phyloP scores from a whole-genome alignment of 1,140 invertebrate species.

The Danaus plexippus region DNA sequence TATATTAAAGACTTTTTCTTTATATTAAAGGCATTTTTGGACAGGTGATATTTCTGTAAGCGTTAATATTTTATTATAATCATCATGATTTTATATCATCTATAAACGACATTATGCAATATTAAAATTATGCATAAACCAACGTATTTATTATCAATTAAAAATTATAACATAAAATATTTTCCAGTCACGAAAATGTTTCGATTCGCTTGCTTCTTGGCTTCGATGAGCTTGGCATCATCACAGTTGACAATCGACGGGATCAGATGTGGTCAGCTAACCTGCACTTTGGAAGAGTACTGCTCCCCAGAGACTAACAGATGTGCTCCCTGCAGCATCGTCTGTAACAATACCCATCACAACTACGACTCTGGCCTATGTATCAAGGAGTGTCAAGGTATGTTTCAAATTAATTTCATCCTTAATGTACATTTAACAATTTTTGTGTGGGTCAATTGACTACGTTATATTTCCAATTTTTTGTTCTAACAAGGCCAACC shows the following conservation, averaged over 20 bases:
- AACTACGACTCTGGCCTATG: conserved; percentile 70
- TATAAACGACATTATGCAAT: too few species aligned
- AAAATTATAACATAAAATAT: conserved; percentile 1
- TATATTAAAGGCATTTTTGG: too few species aligned
- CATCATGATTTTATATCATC: too few species aligned
- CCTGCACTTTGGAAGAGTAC: conserved; percentile 69
- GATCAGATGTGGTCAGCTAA: conserved; percentile 63
- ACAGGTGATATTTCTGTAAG: too few species aligned
- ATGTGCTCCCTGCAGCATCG: conserved; percentile 64
- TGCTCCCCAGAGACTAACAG: conserved; percentile 69
- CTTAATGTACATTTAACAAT: too few species aligned
- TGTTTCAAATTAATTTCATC: neutral
- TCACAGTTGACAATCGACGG: conserved; percentile 58
- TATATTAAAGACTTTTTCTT: too few species aligned
- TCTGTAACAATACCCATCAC: conserved; percentile 65
- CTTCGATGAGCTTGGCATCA: conserved; percentile 36
- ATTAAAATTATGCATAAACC: too few species aligned
- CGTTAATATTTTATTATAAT: too few species aligned
- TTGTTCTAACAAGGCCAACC: neutral
- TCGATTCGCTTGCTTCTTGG: conserved; percentile 41
- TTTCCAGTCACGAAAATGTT: conserved; percentile 42
- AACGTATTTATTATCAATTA: too few species aligned
- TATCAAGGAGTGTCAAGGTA: conserved; percentile 71
- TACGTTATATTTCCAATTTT: neutral
- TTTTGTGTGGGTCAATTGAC: too few species aligned